Evolutionary conservation across 2,888 invertebrate genomes (phyloP).

Genomic region (Galerucella calmariensis): DNA sequence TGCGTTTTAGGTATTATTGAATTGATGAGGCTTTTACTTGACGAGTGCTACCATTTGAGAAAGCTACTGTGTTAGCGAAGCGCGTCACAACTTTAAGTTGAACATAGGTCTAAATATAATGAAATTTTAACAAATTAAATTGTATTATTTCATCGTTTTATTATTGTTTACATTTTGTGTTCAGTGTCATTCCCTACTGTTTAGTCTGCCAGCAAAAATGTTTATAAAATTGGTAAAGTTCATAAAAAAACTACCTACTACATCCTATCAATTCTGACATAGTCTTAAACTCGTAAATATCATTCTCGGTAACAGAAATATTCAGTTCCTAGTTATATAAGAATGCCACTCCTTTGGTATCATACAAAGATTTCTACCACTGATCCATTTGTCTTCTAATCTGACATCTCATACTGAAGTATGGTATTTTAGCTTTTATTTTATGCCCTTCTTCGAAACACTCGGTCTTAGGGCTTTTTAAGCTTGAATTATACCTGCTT

Average conservation of each 20-base stretch:
- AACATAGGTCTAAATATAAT: too few relatives aligned
- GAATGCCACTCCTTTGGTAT: slow-evolving; percentile 40
- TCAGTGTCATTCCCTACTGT: too few relatives aligned
- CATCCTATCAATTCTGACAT: slow-evolving; percentile 12
- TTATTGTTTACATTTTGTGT: too few relatives aligned
- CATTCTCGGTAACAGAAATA: slow-evolving; percentile 34
- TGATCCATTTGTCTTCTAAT: slow-evolving; percentile 43
- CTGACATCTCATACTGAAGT: slow-evolving; percentile 40
- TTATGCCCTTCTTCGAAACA: slow-evolving; percentile 38
- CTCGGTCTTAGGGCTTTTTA: slow-evolving; percentile 27
- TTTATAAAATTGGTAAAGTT: too few relatives aligned
- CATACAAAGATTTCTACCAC: slow-evolving; percentile 39
- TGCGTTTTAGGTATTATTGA: too few relatives aligned
- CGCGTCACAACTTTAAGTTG: too few relatives aligned
- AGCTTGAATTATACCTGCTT: slow-evolving; percentile 33
- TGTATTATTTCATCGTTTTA: too few relatives aligned
- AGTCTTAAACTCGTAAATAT: slow-evolving; percentile 33
- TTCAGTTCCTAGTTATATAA: slow-evolving; percentile 39
- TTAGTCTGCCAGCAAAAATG: too few relatives aligned
- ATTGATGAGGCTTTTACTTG: too few relatives aligned
- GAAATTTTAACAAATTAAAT: too few relatives aligned
- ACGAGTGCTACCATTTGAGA: too few relatives aligned
- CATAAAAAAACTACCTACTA: neutral
- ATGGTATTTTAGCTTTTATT: slow-evolving; percentile 40
- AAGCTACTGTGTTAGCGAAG: too few relatives aligned